phyloP scores from a whole-genome alignment of 2,797 vertebrate species.

The Hemibagrus guttatus region DNA sequence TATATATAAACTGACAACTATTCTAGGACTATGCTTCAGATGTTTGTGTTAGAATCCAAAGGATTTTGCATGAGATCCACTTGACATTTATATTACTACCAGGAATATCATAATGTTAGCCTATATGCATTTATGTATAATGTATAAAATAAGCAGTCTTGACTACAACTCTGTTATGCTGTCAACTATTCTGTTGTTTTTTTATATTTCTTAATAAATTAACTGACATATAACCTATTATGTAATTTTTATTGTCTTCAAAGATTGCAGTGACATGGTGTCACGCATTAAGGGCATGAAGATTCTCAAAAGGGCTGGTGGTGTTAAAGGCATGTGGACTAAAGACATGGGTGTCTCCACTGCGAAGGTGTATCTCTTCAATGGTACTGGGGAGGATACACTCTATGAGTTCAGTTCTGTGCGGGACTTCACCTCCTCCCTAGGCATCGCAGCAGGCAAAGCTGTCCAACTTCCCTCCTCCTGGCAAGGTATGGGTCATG shows the following conservation, averaged over 20 bases:
- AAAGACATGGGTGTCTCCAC: conserved; percentile 78
- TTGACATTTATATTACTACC: no score
- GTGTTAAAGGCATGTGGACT: conserved; percentile 87
- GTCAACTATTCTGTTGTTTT: background rate
- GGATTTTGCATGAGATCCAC: no score
- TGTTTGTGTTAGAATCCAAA: no score
- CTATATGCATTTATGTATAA: no score
- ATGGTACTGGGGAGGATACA: conserved; percentile 83
- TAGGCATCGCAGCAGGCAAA: conserved; percentile 78
- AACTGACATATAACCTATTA: background rate
- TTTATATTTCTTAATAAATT: background rate
- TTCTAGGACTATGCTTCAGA: no score
- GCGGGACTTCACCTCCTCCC: conserved; percentile 86
- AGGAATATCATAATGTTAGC: no score
- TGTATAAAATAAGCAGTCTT: background rate
- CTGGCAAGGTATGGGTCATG: conserved; percentile 90
- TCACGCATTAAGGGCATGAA: conserved; percentile 95
- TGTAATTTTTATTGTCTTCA: conserved; percentile 15
- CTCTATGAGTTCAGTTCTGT: conserved; percentile 83
- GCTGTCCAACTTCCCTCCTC: conserved; percentile 83
- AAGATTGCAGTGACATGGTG: conserved; percentile 93
- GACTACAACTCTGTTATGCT: background rate
- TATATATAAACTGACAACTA: no score
- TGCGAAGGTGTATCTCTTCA: conserved; percentile 89
- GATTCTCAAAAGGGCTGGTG: conserved; percentile 90